Base-by-base conservation (phyloP, 1,140 invertebrate species). In the Neodiprion pinetum region DNA sequence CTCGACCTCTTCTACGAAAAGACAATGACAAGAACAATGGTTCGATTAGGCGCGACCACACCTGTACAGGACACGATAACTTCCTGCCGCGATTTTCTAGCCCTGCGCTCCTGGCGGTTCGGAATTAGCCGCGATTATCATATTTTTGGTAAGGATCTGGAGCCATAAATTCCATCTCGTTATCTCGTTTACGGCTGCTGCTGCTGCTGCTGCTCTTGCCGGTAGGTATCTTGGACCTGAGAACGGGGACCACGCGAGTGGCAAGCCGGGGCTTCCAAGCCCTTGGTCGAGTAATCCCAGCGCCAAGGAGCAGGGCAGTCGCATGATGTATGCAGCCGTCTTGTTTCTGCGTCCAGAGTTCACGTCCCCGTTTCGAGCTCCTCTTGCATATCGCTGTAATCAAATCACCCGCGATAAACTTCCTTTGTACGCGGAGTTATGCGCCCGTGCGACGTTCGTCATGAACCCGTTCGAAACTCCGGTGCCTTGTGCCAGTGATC, bases 111-210 rank as follows among this genome's bases (percentile, higher is more conserved):
- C 49, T 76, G 75, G 76, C 78, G 72, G 75, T 85, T 85, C 80
- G 82, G 86, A 85, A 87, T 88, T 87, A 87, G 84, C 82, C 77
- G 81, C 82, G 86, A 88, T 88, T 87, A 87, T 88, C 85, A 86
- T 87, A 88, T 86, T 87, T 86, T 84, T 81, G 84, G 84, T 81
- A 81, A 80, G 79, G 81, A 87, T 87, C 86, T 84, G 80, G 75
- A 80, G 82, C 84, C 86, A 87, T 88, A 88, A 88, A 88, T 88
- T 88, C 87, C 85, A 88, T 88, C 87, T 88, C 87, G 87, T 88
- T 88, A 88, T 88, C 87, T 88, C 85, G 85, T 87, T 87, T 87
- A 87, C 82, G 84, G 81, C 81, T 81, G 79, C 80, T 82, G 78
- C 77, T 47, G 80, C 74, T 82, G 79, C 65, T 77, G 23, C 74